Base-by-base conservation (phyloP, 2,888 invertebrate genomes). In the Pomacea canaliculata region DNA sequence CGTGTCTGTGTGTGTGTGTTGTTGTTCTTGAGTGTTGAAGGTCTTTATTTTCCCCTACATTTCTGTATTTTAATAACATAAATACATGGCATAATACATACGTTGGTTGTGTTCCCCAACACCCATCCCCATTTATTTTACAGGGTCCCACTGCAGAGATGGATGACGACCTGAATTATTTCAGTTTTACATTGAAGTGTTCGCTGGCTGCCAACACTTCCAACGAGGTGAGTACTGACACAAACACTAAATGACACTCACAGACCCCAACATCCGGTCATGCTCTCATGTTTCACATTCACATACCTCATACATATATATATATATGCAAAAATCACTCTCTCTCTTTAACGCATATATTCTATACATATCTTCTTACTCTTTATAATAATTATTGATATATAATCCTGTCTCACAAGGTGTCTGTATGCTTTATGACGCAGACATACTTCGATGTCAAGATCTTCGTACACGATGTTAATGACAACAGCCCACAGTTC, bases 401-500 rank as follows among this genome's bases (percentile, higher is more conserved):
- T 37, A 5, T 37, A 37, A 37, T 3, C 4, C 37, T 37, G 37
- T 37, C 37, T 37, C 37, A 37, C 37, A 37, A 46, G 62, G n/a
- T 10, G 48, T 71, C 16, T 59, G 23, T 46, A 27, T 60, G 46
- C 8, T 56, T 23, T 63, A 63, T 63, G 63, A 63, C 19, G 5
- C 70, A 78, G 78, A 73, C 67, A 48, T 78, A 69, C 63, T 82
- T 76, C 75, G 66, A 74, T 48, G 70, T 78, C 19, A 59, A 60
- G 69, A 73, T 82, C 23, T 69, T 69, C 16, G 76, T 85, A 13
- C 10, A 60, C 13, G 85, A 85, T 68, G 56, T 80, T n/a, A 85
- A 85, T 70, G 85, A 85, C 74, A 85, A 85, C 67, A 37, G 72
- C 2, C 84, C 84, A 19, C 27, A 73, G 13, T 83, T 84, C 49